These are phyloP conservation scores for Trichonephila clavipes DNA, from an alignment of 1,140 invertebrate species.

Conservation along the genomic window DNA sequence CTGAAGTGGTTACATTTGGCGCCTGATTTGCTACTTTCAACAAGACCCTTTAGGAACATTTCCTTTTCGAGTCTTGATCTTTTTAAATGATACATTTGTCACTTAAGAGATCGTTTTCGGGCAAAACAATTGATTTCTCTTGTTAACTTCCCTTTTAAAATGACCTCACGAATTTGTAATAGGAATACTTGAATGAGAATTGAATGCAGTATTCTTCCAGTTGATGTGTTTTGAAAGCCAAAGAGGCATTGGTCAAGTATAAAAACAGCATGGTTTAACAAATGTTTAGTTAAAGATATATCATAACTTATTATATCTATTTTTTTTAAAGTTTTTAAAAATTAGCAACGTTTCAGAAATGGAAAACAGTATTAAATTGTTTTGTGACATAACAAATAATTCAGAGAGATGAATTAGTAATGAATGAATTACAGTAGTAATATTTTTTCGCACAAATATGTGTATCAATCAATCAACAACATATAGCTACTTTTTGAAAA, in stretches of 20 bases:
- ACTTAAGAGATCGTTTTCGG: slow-evolving; percentile 36
- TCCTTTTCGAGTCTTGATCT: not conserved
- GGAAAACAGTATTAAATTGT: too few species aligned
- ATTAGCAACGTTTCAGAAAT: too few species aligned
- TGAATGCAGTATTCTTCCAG: not conserved
- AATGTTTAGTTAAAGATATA: too few species aligned
- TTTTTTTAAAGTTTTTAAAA: too few species aligned
- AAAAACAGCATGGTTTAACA: not conserved
- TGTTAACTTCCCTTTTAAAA: not conserved
- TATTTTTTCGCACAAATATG: too few species aligned
- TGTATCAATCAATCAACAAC: too few species aligned
- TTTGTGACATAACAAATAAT: too few species aligned
- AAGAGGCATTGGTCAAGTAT: not conserved
- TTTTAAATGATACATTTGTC: slow-evolving; percentile 46
- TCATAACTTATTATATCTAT: too few species aligned
- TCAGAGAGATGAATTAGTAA: too few species aligned
- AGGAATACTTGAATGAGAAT: not conserved
- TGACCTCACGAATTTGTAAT: not conserved
- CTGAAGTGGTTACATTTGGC: slow-evolving; percentile 70
- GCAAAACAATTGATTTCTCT: slow-evolving; percentile 40
- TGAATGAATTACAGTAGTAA: too few species aligned
- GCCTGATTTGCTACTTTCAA: slow-evolving; percentile 64
- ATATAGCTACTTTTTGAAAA: too few species aligned
- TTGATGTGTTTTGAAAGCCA: not conserved
- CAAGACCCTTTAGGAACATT: slow-evolving; percentile 10